Evolutionary conservation across 2,113 vertebrate species (phyloP).

Genomic region (Sprattus sprattus): DNA sequence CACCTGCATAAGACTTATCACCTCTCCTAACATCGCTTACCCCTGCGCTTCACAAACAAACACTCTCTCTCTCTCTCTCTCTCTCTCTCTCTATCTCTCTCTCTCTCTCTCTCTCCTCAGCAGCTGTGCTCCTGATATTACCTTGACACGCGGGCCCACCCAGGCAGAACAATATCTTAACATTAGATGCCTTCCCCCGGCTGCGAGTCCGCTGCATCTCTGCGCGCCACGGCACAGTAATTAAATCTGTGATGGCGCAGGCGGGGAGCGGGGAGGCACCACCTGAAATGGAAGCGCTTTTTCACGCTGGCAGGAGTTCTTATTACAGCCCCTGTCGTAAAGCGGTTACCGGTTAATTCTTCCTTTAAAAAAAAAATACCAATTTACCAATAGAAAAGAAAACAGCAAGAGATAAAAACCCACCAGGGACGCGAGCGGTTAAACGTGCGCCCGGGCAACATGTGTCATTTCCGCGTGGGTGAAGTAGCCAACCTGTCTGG

Average conservation of each 20-base stretch:
- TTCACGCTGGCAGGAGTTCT: not conserved
- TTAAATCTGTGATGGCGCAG: not conserved
- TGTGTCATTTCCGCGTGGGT: not conserved
- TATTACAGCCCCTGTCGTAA: not conserved
- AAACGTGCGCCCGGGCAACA: not conserved
- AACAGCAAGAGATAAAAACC: not conserved
- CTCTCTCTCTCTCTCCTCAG: conserved; percentile 54
- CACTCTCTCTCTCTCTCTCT: not conserved
- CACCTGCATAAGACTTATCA: conserved; percentile 77
- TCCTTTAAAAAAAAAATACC: not conserved
- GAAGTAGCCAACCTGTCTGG: not conserved
- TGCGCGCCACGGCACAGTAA: not conserved
- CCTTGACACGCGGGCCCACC: conserved; percentile 75
- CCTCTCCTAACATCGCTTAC: conserved; percentile 64
- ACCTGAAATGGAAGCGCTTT: conserved; percentile 8
- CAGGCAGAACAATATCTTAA: conserved; percentile 79
- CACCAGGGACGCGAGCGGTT: not conserved
- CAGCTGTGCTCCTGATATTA: conserved; percentile 80
- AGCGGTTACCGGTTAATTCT: not conserved
- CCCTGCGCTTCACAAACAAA: not conserved
- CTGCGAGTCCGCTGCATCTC: not conserved
- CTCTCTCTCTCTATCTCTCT: not conserved
- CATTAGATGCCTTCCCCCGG: conserved; percentile 66
- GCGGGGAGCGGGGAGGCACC: not conserved
- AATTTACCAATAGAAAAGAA: not conserved